A percentile compares a stretch with the other conserved stretches of the same genome.
These are phyloP conservation scores for Amblyopsis rosae DNA, from an alignment of 2,113 vertebrate species.

Conservation along the genomic window DNA sequence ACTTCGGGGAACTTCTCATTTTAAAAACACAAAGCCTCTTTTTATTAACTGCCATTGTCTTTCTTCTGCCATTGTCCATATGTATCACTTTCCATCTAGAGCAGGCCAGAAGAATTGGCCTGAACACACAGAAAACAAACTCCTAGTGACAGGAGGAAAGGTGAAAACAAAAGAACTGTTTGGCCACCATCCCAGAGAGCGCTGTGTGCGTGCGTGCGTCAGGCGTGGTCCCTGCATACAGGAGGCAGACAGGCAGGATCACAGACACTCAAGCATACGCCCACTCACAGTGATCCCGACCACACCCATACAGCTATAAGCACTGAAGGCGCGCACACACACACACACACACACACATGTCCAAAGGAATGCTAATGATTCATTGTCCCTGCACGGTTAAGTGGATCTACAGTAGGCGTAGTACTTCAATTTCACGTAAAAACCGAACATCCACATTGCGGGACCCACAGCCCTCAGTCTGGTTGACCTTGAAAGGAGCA, in stretches of 20 bases:
- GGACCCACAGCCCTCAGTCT: background rate
- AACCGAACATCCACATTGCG: too few relatives aligned
- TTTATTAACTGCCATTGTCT: too few relatives aligned
- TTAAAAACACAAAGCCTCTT: too few relatives aligned
- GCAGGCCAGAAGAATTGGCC: slow-evolving; percentile 19
- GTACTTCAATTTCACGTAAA: too few relatives aligned
- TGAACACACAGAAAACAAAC: slow-evolving; percentile 52
- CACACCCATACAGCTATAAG: background rate
- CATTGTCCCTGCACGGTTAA: too few relatives aligned
- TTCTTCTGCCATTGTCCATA: background rate
- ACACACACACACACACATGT: background rate
- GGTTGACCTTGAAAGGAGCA: background rate
- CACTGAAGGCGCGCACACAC: background rate
- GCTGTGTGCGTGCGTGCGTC: slow-evolving; percentile 26
- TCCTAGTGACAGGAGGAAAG: slow-evolving; percentile 66
- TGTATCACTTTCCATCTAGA: slow-evolving; percentile 12
- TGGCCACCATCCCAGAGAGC: slow-evolving; percentile 58
- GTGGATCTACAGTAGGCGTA: background rate
- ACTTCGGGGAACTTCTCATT: too few relatives aligned
- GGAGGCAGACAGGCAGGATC: slow-evolving; percentile 1
- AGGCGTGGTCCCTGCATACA: slow-evolving; percentile 1
- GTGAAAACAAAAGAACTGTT: slow-evolving; percentile 69
- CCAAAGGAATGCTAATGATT: too few relatives aligned
- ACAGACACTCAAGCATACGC: slow-evolving; percentile 17
- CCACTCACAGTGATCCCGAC: background rate